Evolutionary conservation across 2,888 invertebrate species (phyloP), one percentile per base, ranked within the genome.

Genomic region (Aphidius colemani): DNA sequence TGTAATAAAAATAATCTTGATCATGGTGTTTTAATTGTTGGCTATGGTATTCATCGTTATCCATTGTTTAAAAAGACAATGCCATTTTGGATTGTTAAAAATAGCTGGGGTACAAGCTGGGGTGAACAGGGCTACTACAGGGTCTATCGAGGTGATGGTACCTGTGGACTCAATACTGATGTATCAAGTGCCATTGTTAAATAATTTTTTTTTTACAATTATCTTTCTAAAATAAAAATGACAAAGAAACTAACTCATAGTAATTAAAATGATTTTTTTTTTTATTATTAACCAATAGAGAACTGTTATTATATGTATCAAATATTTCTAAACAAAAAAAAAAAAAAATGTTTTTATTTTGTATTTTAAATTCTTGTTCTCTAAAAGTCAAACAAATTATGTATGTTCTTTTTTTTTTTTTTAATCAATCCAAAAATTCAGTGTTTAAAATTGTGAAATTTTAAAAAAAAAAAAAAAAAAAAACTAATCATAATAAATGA

Each of bases 21-120:
- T 83, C 97, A 98, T 78, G 98, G 97, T 3, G 97, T 97, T n/a
- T 86, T 98, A 2, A 92, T 98, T 75, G 96, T 97, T 3, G 97
- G 98, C 63, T 98, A 89, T 78, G 97, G 96, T 61, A 84, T 88
- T 50, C 89, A 90, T 81, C 86, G 91, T 51, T 93, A 93, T 84
- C 90, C 92, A 7, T 81, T 90, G 49, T 94, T 94, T 84, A 88
- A 94, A 75, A 93, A 91, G 82, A 86, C 85, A 1, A 80, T 94
- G 51, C 95, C 95, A 0, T 97, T 90, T 81, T 97, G 97, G 97
- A 91, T 91, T 67, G 86, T 97, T 43, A 97, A 97, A 86, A 97
- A 97, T 83, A 96, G 96, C 9, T 98, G 97, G 97, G 96, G 97
- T 59, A 80, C 85, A 45, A 83, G 84, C 39, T 97, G 96, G 96